Conservation (phyloP, 2,888 invertebrate genomes). For the Ptilodon capucinus region DNA sequence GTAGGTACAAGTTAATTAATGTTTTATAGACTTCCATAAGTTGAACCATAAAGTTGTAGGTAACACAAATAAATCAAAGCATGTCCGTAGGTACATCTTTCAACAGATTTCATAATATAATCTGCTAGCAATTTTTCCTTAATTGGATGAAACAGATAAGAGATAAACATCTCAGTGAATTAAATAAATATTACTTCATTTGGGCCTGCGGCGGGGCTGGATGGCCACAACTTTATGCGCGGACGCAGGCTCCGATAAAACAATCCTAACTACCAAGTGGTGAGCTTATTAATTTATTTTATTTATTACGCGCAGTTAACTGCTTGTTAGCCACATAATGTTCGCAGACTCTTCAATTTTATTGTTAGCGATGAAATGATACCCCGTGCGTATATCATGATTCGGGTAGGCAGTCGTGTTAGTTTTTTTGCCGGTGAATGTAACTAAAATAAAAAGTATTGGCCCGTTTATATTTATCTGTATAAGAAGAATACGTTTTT, state of each 20-base stretch:
- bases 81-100: too few relatives aligned
- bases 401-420: neutral
- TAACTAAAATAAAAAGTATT: neutral
- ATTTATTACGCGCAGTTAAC: slow-evolving; percentile 37
- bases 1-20: too few relatives aligned
- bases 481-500: too few relatives aligned
- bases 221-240: slow-evolving; percentile 39
- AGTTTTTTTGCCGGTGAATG: neutral
- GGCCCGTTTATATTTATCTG: too few relatives aligned
- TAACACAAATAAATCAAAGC: too few relatives aligned
- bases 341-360: slow-evolving; percentile 6
- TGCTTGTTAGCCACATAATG: slow-evolving; percentile 27
- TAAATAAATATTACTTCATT: slow-evolving; percentile 42
- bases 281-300: slow-evolving; percentile 55
- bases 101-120: neutral
- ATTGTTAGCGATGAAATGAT: neutral
- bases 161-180: slow-evolving; percentile 32
- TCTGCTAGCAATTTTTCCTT: neutral
- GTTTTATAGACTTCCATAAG: too few relatives aligned
- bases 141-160: slow-evolving; percentile 20
- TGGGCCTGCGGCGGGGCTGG: slow-evolving; percentile 35
- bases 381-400: neutral
- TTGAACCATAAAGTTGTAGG: too few relatives aligned
- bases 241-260: slow-evolving; percentile 38
- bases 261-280: slow-evolving; percentile 52